Evolutionary conservation across 2,113 vertebrate species (phyloP), one percentile per base, ranked within the genome.

Genomic region (Thomomys bottae): DNA sequence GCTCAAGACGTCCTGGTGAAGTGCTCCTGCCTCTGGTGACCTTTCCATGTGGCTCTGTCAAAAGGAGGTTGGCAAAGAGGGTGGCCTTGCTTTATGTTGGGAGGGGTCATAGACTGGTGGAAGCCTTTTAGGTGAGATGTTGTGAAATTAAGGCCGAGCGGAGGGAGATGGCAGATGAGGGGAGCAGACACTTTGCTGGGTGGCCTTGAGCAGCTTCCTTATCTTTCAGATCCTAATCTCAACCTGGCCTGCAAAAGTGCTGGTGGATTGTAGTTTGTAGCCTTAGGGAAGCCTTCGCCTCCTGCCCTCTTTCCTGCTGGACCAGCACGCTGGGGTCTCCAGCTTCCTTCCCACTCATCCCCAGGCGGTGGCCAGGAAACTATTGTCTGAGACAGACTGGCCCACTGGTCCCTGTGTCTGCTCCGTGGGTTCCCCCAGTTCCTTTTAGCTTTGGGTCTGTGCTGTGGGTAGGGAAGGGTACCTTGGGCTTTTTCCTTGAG

Each of bases 381-480:
- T 54, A 54, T 17, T 89, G 83, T 42, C 61, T 1, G 0, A 75
- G 83, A 32, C 1, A 21, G n/a, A 20, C 32, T 42, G 24, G 38
- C n/a, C n/a, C n/a, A n/a, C 23, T 15, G 0, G 34, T 17, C 14
- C 14, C 28, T 49, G 14, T 54, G 6, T 1, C 49, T 11, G 0
- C 0, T 26, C 28, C n/a, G 14, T 24, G 26, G 8, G 6, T 40
- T 38, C 14, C 28, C 28, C 63, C 38, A 7, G 0, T 72, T 64
- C 28, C 28, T 11, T 61, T 36, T 61, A 81, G 36, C 86, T 85
- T 73, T 45, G 54, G 28, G 61, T 63, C 82, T 84, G 40, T 26
- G 34, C 63, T 24, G 24, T 14, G 36, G 45, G 2, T n/a, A 64
- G 45, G 20, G 75, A 26, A 17, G 83, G 66, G 36, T 61, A 67